Conservation (phyloP, 2,888 invertebrate species). For the Abrostola triplasia region DNA sequence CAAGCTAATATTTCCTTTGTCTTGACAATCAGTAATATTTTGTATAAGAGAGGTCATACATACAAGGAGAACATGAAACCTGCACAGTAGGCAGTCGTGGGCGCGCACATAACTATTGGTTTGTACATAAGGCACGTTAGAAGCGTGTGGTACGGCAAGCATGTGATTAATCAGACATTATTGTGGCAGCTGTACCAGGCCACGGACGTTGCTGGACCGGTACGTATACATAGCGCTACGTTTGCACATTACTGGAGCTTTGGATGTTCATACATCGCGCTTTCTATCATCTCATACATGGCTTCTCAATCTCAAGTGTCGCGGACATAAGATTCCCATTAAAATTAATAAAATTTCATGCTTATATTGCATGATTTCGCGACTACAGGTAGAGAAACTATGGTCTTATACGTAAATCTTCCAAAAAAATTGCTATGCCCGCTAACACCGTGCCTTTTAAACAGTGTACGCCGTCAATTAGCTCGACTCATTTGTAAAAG, state of each 20-base stretch:
- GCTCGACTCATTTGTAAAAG: not conserved
- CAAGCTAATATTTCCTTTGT: too few relatives aligned
- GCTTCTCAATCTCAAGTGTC: constrained; percentile 33
- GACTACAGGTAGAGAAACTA: constrained; percentile 33
- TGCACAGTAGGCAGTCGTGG: constrained; percentile 34
- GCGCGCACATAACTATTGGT: constrained; percentile 34
- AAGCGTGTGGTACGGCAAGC: constrained; percentile 50
- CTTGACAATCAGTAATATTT: constrained; percentile 36
- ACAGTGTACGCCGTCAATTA: not conserved
- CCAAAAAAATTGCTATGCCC: constrained; percentile 27
- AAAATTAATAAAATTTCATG: not conserved
- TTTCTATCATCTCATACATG: constrained; percentile 35
- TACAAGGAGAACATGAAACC: constrained; percentile 20
- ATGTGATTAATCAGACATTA: constrained; percentile 83
- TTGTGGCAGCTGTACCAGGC: constrained; percentile 88
- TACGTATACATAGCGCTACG: constrained; percentile 72
- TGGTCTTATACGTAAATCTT: constrained; percentile 30
- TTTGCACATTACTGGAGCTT: constrained; percentile 64
- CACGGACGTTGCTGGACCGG: constrained; percentile 84
- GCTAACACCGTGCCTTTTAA: constrained; percentile 3
- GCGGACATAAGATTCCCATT: too few relatives aligned
- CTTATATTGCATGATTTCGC: constrained; percentile 4
- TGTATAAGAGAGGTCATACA: constrained; percentile 34
- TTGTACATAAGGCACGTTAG: constrained; percentile 47
- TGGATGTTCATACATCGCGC: constrained; percentile 56